These are phyloP conservation scores for Felis chaus DNA, from an alignment of 2,113 vertebrate species.

Conservation along the genomic window DNA sequence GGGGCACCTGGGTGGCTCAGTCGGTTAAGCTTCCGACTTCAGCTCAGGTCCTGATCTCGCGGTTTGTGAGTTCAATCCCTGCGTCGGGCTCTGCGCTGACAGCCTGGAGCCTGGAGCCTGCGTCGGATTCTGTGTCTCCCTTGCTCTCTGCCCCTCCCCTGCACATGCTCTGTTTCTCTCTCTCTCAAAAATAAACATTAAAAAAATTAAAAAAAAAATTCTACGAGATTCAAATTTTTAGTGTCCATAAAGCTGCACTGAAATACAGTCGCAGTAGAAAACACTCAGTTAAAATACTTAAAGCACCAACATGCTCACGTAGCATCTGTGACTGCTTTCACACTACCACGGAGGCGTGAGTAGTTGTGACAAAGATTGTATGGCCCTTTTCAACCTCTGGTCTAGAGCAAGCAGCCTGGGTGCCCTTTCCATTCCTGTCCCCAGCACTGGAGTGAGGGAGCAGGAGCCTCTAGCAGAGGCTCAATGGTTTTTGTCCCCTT, in stretches of 20 bases:
- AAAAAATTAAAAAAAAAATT: background rate
- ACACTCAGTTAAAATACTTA: background rate
- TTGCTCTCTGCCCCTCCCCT: too few species aligned
- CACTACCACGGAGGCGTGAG: background rate
- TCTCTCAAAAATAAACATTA: too few species aligned
- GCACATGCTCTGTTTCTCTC: too few species aligned
- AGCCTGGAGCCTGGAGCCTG: too few species aligned
- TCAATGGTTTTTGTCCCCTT: background rate
- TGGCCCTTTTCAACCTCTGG: background rate
- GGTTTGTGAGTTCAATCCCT: too few species aligned
- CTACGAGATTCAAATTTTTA: background rate
- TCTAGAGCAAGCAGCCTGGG: background rate
- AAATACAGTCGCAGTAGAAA: background rate
- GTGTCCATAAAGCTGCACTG: background rate
- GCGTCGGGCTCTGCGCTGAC: too few species aligned
- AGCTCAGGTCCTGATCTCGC: too few species aligned
- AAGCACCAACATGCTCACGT: fast-evolving
- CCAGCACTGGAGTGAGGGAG: background rate
- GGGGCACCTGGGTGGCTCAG: too few species aligned
- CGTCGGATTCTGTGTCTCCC: too few species aligned
- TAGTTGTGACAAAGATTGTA: background rate
- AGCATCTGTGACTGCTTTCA: fast-evolving
- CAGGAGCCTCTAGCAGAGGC: background rate
- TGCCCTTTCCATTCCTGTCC: background rate
- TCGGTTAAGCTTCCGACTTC: too few species aligned